These are phyloP conservation scores for Actinopyga echinites DNA, from an alignment of 53 echinoderm and acorn worm genomes.

Conservation along the genomic window DNA sequence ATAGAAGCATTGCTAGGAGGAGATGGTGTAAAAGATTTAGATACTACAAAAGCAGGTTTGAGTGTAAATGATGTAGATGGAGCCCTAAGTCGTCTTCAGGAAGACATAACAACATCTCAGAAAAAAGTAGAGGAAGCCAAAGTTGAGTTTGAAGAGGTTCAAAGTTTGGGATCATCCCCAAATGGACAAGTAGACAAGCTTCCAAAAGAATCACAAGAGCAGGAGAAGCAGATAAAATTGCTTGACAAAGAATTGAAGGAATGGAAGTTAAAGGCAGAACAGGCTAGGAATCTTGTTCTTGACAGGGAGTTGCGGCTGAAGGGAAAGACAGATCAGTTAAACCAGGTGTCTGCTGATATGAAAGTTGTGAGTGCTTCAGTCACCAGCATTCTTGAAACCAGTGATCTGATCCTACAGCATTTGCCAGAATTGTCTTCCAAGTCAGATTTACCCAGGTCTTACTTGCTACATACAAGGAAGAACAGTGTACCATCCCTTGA, in stretches of 20 bases:
- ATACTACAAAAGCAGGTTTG: background rate
- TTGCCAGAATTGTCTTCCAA: slow-evolving; percentile 7
- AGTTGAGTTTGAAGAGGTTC: background rate
- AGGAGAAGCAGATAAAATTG: background rate
- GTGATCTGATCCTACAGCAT: background rate
- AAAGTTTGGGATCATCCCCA: background rate
- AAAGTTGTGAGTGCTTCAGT: slow-evolving; percentile 65
- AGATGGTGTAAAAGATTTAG: background rate
- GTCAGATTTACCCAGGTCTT: slow-evolving; percentile 18
- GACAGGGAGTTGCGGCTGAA: slow-evolving; percentile 29
- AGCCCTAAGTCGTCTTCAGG: slow-evolving; percentile 3
- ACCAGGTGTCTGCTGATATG: background rate
- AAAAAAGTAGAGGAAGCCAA: slow-evolving; percentile 18
- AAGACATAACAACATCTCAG: slow-evolving; percentile 2
- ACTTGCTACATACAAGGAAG: background rate
- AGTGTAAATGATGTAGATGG: background rate
- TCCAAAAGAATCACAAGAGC: background rate
- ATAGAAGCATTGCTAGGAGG: slow-evolving; percentile 19
- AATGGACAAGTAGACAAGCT: background rate
- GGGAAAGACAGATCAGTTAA: slow-evolving; percentile 4
- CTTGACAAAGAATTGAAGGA: slow-evolving; percentile 3
- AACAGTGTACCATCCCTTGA: background rate
- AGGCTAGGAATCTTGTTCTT: slow-evolving; percentile 13
- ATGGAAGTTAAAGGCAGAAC: slow-evolving; percentile 27
- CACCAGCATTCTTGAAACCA: slow-evolving; percentile 54